A percentile compares a stretch with the other conserved stretches of the same genome.
Conservation (phyloP, 2,113 vertebrate species). For the Engystomops pustulosus region DNA sequence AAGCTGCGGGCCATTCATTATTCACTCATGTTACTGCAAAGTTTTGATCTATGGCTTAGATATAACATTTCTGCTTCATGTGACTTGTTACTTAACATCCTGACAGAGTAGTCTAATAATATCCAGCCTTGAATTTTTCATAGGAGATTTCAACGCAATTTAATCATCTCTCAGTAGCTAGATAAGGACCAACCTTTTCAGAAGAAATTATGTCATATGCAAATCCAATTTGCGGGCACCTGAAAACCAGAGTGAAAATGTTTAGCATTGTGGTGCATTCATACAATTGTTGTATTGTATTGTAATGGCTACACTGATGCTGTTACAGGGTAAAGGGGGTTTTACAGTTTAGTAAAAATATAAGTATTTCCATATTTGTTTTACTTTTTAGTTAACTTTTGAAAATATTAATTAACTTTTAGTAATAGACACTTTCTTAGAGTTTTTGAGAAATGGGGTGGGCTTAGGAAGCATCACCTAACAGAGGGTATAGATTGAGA, state of each 20-base stretch:
- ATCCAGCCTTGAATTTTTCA: conserved; percentile 36
- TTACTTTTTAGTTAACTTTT: background rate
- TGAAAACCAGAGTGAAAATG: background rate
- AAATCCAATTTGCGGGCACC: background rate
- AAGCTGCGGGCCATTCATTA: conserved; percentile 7
- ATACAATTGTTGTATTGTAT: too few species aligned
- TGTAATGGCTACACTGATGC: too few species aligned
- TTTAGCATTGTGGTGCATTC: background rate
- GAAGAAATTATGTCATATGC: background rate
- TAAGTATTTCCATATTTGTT: too few species aligned
- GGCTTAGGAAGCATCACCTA: too few species aligned
- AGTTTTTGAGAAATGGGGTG: too few species aligned
- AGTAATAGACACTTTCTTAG: too few species aligned
- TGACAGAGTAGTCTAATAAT: conserved; percentile 27
- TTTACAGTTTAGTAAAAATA: background rate
- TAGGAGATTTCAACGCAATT: conserved; percentile 25
- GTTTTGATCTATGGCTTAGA: conserved; percentile 7
- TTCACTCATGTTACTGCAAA: background rate
- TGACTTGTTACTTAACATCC: background rate
- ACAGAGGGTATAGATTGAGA: too few species aligned
- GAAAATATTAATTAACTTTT: too few species aligned
- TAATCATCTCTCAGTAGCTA: background rate
- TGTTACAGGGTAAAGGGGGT: background rate
- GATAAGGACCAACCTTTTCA: conserved; percentile 25
- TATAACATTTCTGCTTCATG: conserved; percentile 8